phyloP scores from a whole-genome alignment of 30 jellyfish, hydroid and myxozoan genomes.

The Hydra vulgaris region DNA sequence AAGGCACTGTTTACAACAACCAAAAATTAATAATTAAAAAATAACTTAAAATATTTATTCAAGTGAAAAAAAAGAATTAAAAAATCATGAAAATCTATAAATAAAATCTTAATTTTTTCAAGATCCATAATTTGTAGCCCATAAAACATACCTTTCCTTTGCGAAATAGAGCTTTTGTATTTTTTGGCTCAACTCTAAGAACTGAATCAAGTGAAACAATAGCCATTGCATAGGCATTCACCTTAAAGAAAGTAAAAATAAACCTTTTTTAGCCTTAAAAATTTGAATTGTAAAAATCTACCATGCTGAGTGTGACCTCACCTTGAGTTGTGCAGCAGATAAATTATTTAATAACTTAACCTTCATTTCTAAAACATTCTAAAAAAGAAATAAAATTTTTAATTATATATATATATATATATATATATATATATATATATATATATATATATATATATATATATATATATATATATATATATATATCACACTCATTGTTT shows the following conservation, averaged over 20 bases:
- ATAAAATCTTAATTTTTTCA: no score
- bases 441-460: no score
- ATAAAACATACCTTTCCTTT: constrained; percentile 73
- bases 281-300: no score
- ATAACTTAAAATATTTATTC: no score
- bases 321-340: constrained; percentile 81
- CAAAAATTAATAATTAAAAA: background rate
- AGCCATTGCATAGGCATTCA: constrained; percentile 59
- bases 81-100: no score
- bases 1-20: constrained; percentile 27
- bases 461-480: no score
- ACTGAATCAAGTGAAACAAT: constrained; percentile 60
- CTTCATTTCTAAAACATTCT: constrained; percentile 45
- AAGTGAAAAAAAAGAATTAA: no score
- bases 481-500: no score
- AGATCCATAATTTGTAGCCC: no score
- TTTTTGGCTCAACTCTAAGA: constrained; percentile 36
- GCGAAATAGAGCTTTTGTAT: constrained; percentile 60
- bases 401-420: no score
- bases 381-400: background rate
- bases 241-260: constrained; percentile 1
- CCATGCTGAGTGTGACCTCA: no score
- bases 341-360: constrained; percentile 60
- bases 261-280: background rate
- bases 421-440: no score